Evolutionary conservation across 2,113 vertebrate species (phyloP).

Genomic region (Macquaria australasica): DNA sequence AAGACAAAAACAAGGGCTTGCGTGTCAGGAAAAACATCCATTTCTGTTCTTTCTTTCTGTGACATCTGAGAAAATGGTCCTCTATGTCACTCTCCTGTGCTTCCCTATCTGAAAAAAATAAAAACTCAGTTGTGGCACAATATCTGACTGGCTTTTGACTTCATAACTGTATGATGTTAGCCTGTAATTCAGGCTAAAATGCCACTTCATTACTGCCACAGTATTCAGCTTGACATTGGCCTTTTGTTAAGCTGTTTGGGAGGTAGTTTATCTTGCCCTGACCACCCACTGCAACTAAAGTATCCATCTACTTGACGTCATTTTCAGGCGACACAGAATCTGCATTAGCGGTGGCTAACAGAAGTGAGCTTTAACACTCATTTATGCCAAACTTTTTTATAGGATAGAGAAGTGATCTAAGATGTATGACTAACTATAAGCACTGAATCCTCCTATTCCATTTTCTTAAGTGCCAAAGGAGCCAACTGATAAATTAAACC

Average conservation of each 20-base stretch:
- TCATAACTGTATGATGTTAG: constrained; percentile 7
- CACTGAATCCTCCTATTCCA: background rate
- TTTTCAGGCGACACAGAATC: constrained; percentile 10
- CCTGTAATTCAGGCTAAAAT: constrained; percentile 32
- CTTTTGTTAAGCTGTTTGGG: constrained; percentile 18
- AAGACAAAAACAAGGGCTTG: constrained; percentile 23
- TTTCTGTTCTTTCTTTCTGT: constrained; percentile 31
- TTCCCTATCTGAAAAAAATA: constrained; percentile 24
- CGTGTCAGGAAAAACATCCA: constrained; percentile 40
- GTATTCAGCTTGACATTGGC: constrained; percentile 12
- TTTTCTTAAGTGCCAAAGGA: constrained; percentile 19
- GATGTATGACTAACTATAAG: background rate
- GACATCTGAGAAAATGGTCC: constrained; percentile 40
- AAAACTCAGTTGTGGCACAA: constrained; percentile 24
- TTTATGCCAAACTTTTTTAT: background rate
- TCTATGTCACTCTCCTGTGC: background rate
- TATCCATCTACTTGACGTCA: constrained; percentile 14
- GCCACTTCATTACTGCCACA: constrained; percentile 10
- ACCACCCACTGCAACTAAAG: constrained; percentile 8
- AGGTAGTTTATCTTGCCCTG: background rate
- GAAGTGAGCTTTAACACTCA: constrained; percentile 9
- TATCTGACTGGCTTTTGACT: constrained; percentile 42
- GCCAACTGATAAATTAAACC: constrained; percentile 50
- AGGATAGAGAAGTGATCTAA: background rate
- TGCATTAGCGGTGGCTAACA: background rate